A percentile compares a stretch with the other conserved stretches of the same genome.
Conservation (phyloP, 1,140 invertebrate species). For the Zaprionus gabonicus region DNA sequence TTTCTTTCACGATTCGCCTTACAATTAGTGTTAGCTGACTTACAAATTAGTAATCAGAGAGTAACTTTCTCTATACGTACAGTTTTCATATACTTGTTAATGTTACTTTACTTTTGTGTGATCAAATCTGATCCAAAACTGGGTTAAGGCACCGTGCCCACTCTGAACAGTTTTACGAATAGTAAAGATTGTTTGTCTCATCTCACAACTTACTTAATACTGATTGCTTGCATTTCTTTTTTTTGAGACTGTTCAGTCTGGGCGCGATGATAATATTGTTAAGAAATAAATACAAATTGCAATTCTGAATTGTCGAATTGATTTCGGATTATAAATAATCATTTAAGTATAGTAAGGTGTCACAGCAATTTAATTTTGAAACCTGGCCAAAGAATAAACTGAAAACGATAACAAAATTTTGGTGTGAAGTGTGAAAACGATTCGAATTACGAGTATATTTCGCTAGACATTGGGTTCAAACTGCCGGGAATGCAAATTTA, state of each 20-base stretch:
- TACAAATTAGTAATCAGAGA: slow-evolving; percentile 53
- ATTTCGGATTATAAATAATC: slow-evolving; percentile 53
- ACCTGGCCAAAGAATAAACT: slow-evolving; percentile 47
- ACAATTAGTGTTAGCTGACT: slow-evolving; percentile 73
- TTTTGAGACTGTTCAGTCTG: slow-evolving; percentile 38
- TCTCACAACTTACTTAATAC: background rate
- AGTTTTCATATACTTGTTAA: slow-evolving; percentile 27
- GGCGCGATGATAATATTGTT: slow-evolving; percentile 38
- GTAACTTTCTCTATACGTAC: slow-evolving; percentile 34
- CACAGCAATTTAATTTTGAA: slow-evolving; percentile 67
- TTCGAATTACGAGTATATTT: slow-evolving; percentile 44
- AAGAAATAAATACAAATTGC: slow-evolving; percentile 71
- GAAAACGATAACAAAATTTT: slow-evolving; percentile 47
- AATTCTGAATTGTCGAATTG: slow-evolving; percentile 58
- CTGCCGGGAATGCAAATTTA: slow-evolving; percentile 77
- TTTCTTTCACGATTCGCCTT: slow-evolving; percentile 42
- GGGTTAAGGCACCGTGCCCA: slow-evolving; percentile 11
- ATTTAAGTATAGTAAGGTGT: slow-evolving; percentile 80
- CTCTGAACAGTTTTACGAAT: slow-evolving; percentile 26
- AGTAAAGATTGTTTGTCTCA: background rate
- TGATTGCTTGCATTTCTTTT: background rate
- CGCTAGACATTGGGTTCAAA: slow-evolving; percentile 40
- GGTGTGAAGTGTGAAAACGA: slow-evolving; percentile 52
- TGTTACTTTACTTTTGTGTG: slow-evolving; percentile 28
- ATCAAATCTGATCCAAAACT: slow-evolving; percentile 21